phyloP scores from a whole-genome alignment of 2,113 vertebrate species.

The Anguilla japonica region DNA sequence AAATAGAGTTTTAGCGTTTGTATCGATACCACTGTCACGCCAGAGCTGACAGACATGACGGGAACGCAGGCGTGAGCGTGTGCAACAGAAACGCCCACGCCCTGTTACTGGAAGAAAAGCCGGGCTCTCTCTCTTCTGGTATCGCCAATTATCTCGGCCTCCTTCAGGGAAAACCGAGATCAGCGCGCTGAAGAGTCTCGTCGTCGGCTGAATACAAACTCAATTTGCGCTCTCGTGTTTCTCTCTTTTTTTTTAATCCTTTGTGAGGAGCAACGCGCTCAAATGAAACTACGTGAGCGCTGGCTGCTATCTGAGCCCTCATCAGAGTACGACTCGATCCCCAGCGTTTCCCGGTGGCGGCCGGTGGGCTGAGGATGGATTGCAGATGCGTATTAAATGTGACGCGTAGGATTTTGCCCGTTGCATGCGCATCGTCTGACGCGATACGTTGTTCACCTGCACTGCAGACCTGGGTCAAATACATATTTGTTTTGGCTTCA shows the following conservation, averaged over 20 bases:
- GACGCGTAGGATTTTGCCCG: neutral
- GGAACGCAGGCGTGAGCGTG: neutral
- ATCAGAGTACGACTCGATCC: neutral
- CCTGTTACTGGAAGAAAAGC: neutral
- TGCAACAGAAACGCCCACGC: too few species aligned
- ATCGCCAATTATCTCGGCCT: neutral
- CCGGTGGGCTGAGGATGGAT: neutral
- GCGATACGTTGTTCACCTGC: too few species aligned
- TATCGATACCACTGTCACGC: neutral
- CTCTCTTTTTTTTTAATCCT: neutral
- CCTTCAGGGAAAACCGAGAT: neutral
- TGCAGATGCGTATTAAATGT: neutral
- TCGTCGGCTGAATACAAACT: neutral
- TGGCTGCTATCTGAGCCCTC: neutral
- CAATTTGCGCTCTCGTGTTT: neutral
- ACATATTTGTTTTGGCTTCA: too few species aligned
- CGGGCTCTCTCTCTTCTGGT: neutral
- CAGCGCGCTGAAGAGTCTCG: neutral
- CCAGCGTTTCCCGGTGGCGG: neutral
- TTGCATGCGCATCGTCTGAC: too few species aligned
- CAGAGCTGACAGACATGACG: too few species aligned
- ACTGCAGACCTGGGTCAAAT: too few species aligned
- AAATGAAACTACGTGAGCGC: neutral
- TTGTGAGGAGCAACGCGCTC: neutral
- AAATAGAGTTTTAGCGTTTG: neutral